Evolutionary conservation across 2,797 vertebrate genomes (phyloP), one percentile per base, ranked within the genome.

Genomic region (Lerista edwardsae): DNA sequence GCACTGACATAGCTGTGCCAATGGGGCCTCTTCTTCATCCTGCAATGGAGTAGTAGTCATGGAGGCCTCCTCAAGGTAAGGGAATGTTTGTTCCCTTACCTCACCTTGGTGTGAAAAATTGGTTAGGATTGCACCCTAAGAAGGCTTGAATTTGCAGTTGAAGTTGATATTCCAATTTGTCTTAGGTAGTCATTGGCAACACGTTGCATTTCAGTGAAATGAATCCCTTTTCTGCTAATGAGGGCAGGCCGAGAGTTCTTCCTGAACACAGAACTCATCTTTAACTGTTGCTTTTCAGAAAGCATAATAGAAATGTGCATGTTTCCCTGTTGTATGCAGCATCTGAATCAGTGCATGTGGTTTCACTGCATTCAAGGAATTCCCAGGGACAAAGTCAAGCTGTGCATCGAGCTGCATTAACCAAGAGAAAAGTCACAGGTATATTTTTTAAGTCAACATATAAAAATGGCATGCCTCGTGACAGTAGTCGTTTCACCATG

Each of bases 261-360:
- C 9, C 21, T 76, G 73, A 84, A 65, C 41, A 67, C 23, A 12
- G 14, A 15, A 55, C 10, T 55, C 2, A 0, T 1, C 25, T 75
- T 82, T 79, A 79, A 7, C 39, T 55, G 2, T 39, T 68, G 44
- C 15, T 36, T 0, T n/a, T 82, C 69, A 68, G 23, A 78, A 85
- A 29, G 0, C 51, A 1, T 73, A 62, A 51, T 69, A 57, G n/a
- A 69, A 83, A 82, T 59, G 0, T 23, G 29, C 84, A 27, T 92
- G 29, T 17, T 47, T 81, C 11, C 44, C 57, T 64, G 81, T 95
- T 97, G 86, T 95, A 93, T 93, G 80, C 96, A 99, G 98, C 98
- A 84, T 99, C 98, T 91, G 98, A 99, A 96, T 99, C 98, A 79
- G 97, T 99, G 96, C 97, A 99, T 92, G 97, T 99, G 96, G 97